Evolutionary conservation across 2,113 vertebrate species (phyloP).

Genomic region (Narcine bancroftii): DNA sequence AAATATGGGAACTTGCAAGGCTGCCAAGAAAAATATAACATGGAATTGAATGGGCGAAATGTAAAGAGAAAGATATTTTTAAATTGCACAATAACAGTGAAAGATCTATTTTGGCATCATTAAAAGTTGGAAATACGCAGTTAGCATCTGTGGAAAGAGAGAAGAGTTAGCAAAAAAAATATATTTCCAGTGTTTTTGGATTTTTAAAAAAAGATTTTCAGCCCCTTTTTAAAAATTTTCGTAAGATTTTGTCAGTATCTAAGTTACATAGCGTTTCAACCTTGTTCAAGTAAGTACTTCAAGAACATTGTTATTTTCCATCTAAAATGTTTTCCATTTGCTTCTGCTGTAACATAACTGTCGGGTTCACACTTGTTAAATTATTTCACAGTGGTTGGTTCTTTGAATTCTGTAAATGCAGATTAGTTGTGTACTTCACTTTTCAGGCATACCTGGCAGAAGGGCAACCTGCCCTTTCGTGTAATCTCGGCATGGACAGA

Average conservation of each 20-base stretch:
- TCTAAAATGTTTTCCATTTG: not conserved
- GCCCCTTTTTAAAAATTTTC: too few species aligned
- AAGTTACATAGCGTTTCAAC: not conserved
- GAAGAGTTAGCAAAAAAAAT: too few species aligned
- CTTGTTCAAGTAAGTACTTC: not conserved
- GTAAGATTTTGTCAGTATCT: not conserved
- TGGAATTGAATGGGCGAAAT: not conserved
- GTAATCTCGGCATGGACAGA: constrained; percentile 39
- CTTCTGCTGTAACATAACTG: not conserved
- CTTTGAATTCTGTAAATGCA: not conserved
- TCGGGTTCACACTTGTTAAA: too few species aligned
- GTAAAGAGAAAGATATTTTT: not conserved
- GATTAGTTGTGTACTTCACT: not conserved
- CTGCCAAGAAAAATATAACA: not conserved
- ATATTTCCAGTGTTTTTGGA: too few species aligned
- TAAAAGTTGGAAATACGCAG: too few species aligned
- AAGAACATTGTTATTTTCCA: not conserved
- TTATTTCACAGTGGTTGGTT: not conserved
- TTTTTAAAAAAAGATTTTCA: too few species aligned
- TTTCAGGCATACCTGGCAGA: constrained; percentile 34
- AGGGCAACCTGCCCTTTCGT: constrained; percentile 38
- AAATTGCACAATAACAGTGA: not conserved
- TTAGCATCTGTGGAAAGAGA: too few species aligned
- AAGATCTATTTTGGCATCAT: not conserved
- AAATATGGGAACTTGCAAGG: not conserved